These are phyloP conservation scores for Stramonita haemastoma DNA, from an alignment of 2,888 invertebrate genomes.

Conservation along the genomic window DNA sequence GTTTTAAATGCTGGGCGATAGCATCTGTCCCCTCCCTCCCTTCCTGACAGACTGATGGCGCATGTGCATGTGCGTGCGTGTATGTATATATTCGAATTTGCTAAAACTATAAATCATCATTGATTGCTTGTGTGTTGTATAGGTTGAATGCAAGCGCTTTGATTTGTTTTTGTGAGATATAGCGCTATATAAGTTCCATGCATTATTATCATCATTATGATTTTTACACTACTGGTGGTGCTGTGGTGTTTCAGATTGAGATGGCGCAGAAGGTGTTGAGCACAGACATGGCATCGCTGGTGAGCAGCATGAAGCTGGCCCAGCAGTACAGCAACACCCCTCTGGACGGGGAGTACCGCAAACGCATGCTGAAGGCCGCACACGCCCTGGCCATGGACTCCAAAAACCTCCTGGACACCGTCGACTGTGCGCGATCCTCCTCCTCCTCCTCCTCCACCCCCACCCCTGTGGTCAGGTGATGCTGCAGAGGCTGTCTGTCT, in stretches of 20 bases:
- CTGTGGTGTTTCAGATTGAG: conserved; percentile 84
- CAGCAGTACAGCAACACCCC: conserved; percentile 92
- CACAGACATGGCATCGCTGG: conserved; percentile 96
- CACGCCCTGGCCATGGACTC: conserved; percentile 98
- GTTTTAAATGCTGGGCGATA: too few relatives aligned
- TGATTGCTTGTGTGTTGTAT: too few relatives aligned
- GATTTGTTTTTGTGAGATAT: too few relatives aligned
- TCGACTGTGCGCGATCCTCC: conserved; percentile 85
- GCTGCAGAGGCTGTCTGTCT: neutral
- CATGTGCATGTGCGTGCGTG: too few relatives aligned
- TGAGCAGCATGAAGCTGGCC: conserved; percentile 94
- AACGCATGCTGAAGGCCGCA: conserved; percentile 95
- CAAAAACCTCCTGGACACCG: conserved; percentile 95
- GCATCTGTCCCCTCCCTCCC: too few relatives aligned
- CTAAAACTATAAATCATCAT: too few relatives aligned
- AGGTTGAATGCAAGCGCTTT: too few relatives aligned
- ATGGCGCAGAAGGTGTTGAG: conserved; percentile 98
- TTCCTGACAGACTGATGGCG: too few relatives aligned
- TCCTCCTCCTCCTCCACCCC: neutral
- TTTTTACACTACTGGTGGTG: neutral
- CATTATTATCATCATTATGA: too few relatives aligned
- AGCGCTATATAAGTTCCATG: too few relatives aligned
- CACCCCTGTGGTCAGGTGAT: neutral
- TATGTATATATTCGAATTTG: too few relatives aligned
- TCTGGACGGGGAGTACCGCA: conserved; percentile 93